Percentiles rank a stretch among this genome's conserved stretches.
phyloP scores from a whole-genome alignment of 2,797 vertebrate genomes.

The Xerus rutilus region DNA sequence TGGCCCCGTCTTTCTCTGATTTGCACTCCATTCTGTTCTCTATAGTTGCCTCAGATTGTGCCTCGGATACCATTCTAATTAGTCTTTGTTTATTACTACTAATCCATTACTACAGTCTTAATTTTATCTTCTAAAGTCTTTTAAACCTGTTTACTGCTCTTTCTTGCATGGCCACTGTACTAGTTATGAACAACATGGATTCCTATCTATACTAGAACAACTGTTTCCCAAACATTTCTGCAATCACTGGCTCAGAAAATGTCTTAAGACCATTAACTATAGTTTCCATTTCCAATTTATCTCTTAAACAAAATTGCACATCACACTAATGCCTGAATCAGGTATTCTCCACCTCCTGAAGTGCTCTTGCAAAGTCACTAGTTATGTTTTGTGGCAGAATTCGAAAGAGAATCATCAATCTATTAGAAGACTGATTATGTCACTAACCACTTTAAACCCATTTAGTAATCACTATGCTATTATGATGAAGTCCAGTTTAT shows the following conservation, averaged over 20 bases:
- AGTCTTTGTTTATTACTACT: not conserved
- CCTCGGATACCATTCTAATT: not conserved
- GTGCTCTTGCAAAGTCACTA: not conserved
- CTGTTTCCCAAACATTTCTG: not conserved
- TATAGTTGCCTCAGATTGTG: not conserved
- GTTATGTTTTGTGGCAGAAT: not conserved
- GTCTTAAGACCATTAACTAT: not conserved
- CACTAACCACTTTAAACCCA: not conserved
- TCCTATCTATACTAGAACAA: not conserved
- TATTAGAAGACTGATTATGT: not conserved
- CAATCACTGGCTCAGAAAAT: not conserved
- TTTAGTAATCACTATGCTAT: not conserved
- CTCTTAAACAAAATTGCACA: not conserved
- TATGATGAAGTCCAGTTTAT: not conserved
- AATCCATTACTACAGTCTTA: not conserved
- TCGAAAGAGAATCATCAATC: not conserved
- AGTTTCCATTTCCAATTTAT: not conserved
- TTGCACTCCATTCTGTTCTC: not conserved
- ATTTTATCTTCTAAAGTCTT: not conserved
- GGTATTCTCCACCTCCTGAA: not conserved
- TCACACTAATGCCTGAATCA: not conserved
- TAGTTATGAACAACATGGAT: not conserved
- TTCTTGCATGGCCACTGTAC: not conserved
- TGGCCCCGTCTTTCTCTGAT: not conserved
- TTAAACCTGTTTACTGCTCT: not conserved